These are phyloP conservation scores for Sanderia malayensis DNA, from an alignment of 30 jellyfish, hydroid and myxozoan species.

Conservation along the genomic window DNA sequence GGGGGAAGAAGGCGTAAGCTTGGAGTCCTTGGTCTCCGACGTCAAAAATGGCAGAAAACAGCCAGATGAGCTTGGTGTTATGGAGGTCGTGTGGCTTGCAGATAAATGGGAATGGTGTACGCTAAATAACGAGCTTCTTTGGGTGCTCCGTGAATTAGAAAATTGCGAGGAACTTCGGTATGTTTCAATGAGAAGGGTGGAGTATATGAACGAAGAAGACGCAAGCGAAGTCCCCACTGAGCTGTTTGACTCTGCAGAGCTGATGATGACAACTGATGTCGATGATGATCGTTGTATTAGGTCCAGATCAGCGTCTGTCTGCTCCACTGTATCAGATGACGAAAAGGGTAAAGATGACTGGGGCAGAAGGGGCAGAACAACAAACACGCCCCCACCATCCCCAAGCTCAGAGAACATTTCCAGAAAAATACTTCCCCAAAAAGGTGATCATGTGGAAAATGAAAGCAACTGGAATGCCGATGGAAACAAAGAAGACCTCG, in stretches of 20 bases:
- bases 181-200: slow-evolving; percentile 56
- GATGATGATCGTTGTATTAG: background rate
- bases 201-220: slow-evolving; percentile 7
- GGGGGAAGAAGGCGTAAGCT: slow-evolving; percentile 45
- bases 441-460: background rate
- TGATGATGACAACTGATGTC: too few species aligned
- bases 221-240: background rate
- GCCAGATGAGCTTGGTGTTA: slow-evolving; percentile 14
- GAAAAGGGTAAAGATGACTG: slow-evolving; percentile 33
- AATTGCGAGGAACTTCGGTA: slow-evolving; percentile 38
- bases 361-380: slow-evolving; percentile 30
- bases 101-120: slow-evolving; percentile 73
- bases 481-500: slow-evolving; percentile 8
- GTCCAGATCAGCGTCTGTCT: slow-evolving; percentile 39
- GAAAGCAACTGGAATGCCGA: slow-evolving; percentile 23
- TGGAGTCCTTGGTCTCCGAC: slow-evolving; percentile 35
- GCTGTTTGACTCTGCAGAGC: slow-evolving; percentile 3
- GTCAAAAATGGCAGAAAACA: slow-evolving; percentile 37
- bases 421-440: background rate
- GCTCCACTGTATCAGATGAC: slow-evolving; percentile 28
- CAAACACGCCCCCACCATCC: background rate
- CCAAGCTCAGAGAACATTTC: background rate
- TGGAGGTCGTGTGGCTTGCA: slow-evolving; percentile 57
- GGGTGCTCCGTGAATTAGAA: slow-evolving; percentile 69
- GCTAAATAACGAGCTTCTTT: slow-evolving; percentile 33